A percentile compares a stretch with the other conserved stretches of the same genome.
Conservation (phyloP, 2,888 invertebrate genomes). For the Cantharis lateralis region DNA sequence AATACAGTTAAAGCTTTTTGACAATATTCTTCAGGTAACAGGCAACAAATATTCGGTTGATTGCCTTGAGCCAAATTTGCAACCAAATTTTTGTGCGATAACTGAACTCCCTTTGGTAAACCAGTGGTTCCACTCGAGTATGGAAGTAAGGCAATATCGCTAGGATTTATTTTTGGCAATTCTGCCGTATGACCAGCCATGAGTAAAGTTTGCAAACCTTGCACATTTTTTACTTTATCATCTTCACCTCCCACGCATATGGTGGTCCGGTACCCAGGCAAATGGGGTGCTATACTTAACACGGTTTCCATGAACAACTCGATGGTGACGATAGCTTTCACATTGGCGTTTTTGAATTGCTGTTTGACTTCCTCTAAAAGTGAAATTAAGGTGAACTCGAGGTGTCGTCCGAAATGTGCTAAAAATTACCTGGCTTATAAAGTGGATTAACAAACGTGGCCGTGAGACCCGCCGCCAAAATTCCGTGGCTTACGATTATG, state of each 20-base stretch:
- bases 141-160: slow-evolving; percentile 63
- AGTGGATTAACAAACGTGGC: slow-evolving; percentile 73
- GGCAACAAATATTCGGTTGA: slow-evolving; percentile 7
- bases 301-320: slow-evolving; percentile 67
- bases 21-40: slow-evolving; percentile 56
- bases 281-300: slow-evolving; percentile 59
- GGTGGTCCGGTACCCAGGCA: slow-evolving; percentile 65
- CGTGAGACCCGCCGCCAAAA: slow-evolving; percentile 67
- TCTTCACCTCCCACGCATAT: slow-evolving; percentile 68
- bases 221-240: slow-evolving; percentile 54
- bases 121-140: slow-evolving; percentile 81
- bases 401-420: too few species aligned
- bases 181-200: slow-evolving; percentile 50
- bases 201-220: slow-evolving; percentile 53
- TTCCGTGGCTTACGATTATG: slow-evolving; percentile 67
- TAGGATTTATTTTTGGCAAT: slow-evolving; percentile 57
- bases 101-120: slow-evolving; percentile 78
- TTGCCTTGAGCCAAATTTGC: slow-evolving; percentile 52
- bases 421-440: slow-evolving; percentile 66
- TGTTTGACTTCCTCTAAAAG: slow-evolving; percentile 65
- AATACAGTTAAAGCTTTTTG: slow-evolving; percentile 67
- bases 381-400: slow-evolving; percentile 5
- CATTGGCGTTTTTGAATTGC: slow-evolving; percentile 67
- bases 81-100: slow-evolving; percentile 71
- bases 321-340: slow-evolving; percentile 67